Evolutionary conservation across 2,113 vertebrate species (phyloP), one percentile per base, ranked within the genome.

Genomic region (Copsychus sechellarum): DNA sequence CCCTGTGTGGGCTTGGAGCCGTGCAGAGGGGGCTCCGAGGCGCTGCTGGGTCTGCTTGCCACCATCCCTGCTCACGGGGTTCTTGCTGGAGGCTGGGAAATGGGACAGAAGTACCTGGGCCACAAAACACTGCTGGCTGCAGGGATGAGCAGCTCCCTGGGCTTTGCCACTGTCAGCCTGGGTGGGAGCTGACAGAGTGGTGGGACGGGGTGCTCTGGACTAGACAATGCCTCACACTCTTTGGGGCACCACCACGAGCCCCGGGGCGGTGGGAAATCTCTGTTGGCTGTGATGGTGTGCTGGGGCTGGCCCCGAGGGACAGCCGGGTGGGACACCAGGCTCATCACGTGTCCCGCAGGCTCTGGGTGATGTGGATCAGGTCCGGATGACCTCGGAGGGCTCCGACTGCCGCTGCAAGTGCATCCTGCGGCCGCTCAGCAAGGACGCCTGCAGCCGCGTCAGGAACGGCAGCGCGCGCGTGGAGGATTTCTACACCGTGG

Each of bases 371-470:
- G 50, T 78, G 1, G 99, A 99, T 57, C 99, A 99, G 19, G 99
- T 99, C n/a, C 98, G 98, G 58, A 99, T 99, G 99, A 99, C 98
- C 1, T 99, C 99, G 0, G 99, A 99, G 96, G 99, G 99, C 78
- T 99, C 99, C 0, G 99, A 99, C 98, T 99, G 99, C 97, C 99
- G 99, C 94, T 99, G 99, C 85, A 99, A 99, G 97, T 99, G 99
- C 96, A 99, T 99, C 98, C 98, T 99, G 99, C 97, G 99, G 6
- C 99, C 99, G 0, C 98, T 99, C 25, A 99, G 98, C 97, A 98
- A 98, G 86, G 99, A 99, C 3, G 99, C 99, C 6, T 99, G 99
- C 95, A 95, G 96, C 92, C 98, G 98, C 5, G 97, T 99, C 91
- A 97, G 98, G 51, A 98, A 54, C 2, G 99, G 99, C 77, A 98